Conservation (phyloP, 37 sponge, comb jelly and placozoan species). For the Chondrilla cf. caribensis region DNA sequence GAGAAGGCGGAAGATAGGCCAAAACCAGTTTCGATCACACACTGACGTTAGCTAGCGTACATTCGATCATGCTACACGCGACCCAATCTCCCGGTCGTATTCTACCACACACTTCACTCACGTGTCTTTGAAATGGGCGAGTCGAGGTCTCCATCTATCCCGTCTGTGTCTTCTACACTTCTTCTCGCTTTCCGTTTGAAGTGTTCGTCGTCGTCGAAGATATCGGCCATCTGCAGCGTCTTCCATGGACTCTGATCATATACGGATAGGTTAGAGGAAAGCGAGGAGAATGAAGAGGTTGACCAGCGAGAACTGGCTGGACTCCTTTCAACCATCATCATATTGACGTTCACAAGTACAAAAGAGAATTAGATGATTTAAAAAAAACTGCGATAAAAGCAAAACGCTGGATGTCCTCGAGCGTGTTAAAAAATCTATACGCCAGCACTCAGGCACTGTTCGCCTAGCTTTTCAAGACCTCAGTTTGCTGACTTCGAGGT, state of each 20-base stretch:
- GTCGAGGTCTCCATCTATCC: constrained; percentile 6
- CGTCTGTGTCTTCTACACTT: neutral
- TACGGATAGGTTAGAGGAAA: constrained; percentile 5
- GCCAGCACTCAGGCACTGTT: no score
- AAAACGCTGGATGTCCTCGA: no score
- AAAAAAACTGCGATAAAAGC: no score
- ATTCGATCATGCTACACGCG: no score
- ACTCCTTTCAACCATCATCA: neutral
- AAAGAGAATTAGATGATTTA: no score
- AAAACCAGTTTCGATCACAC: no score
- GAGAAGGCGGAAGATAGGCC: no score
- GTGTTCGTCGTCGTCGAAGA: constrained; percentile 11
- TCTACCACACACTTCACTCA: neutral
- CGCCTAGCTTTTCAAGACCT: no score
- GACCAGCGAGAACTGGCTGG: constrained; percentile 17
- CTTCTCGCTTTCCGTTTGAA: neutral
- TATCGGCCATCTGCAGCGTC: constrained; percentile 16
- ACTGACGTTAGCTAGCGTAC: no score
- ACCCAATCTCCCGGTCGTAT: no score
- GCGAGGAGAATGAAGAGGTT: constrained; percentile 9
- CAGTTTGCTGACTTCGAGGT: no score
- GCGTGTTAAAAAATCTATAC: no score
- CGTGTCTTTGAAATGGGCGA: constrained; percentile 11
- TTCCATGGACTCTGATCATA: constrained; percentile 16
- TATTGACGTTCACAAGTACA: neutral